phyloP scores from a whole-genome alignment of 2,888 invertebrate species.

The Epistrophe grossulariae region DNA sequence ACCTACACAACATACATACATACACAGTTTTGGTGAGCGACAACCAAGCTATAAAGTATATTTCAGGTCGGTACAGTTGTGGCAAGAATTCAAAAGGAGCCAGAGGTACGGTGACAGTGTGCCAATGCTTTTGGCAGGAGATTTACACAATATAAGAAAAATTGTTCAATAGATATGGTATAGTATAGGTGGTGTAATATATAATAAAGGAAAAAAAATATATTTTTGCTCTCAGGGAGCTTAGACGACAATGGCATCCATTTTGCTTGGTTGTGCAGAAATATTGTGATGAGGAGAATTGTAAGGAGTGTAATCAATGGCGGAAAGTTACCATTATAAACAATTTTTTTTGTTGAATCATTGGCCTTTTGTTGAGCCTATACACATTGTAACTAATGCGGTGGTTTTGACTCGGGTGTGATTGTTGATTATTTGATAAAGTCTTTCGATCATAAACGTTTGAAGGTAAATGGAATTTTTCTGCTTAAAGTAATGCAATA shows the following conservation, averaged over 20 bases:
- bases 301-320: slow-evolving; percentile 41
- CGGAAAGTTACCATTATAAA: slow-evolving; percentile 31
- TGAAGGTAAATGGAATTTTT: slow-evolving; percentile 13
- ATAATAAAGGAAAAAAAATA: slow-evolving; percentile 31
- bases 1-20: background rate
- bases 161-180: slow-evolving; percentile 31
- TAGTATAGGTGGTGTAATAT: slow-evolving; percentile 3
- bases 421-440: slow-evolving; percentile 4
- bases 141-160: slow-evolving; percentile 46
- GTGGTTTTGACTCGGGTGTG: background rate
- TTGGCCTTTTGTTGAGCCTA: slow-evolving; percentile 35
- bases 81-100: slow-evolving; percentile 47
- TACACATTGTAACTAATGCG: background rate
- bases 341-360: slow-evolving; percentile 16
- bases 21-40: slow-evolving; percentile 33
- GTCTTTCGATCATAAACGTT: slow-evolving; percentile 5
- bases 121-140: slow-evolving; percentile 56
- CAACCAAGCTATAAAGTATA: slow-evolving; percentile 39
- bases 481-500: background rate
- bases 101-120: slow-evolving; percentile 23
- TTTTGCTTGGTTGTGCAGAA: slow-evolving; percentile 28
- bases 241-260: slow-evolving; percentile 12
- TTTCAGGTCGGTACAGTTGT: slow-evolving; percentile 48
- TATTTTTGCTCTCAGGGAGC: slow-evolving; percentile 19
- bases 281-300: slow-evolving; percentile 35